Evolutionary conservation across 2,113 vertebrate species (phyloP), one percentile per base, ranked within the genome.

Genomic region (Tachysurus fulvidraco): DNA sequence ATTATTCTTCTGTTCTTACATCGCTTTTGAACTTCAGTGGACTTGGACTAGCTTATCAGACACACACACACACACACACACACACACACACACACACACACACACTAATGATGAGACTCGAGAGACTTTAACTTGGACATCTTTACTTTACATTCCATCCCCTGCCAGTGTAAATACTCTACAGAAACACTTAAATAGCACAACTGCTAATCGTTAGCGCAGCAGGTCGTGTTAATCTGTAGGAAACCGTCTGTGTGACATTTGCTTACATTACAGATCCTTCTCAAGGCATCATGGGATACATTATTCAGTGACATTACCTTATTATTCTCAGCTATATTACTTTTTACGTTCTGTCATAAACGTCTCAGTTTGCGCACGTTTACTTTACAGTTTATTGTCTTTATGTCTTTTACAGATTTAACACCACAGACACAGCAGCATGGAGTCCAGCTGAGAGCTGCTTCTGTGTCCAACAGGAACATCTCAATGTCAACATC

Each of bases 141-240:
- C 25, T 55, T 36, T 55, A 19, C 28, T 57, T 1, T 30, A 57
- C 54, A 59, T 59, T 59, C 76, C 76, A 19, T 13, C 54, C 54
- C 41, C 16, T 59, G 52, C 78, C 54, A 80, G 78, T 59, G 78
- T 80, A 80, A 80, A 80, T 23, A 80, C 76, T 2, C 76, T 54
- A 14, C 52, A 79, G 77, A n/a, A 79, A 55, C 3, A 19, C 16
- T 5, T 80, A 59, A 36, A 59, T 59, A 57, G 59, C n/a, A 21
- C n/a, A 6, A 80, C 28, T 36, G 78, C 78, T 6, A 59, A 80
- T 80, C 78, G 23, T 80, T 80, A 59, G 6, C n/a, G 28, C 52
- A 59, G 52, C 78, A 80, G 52, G n/a, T 36, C 21, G n/a, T 5
- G 12, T 36, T 80, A 59, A 80, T 36, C 19, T 80, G 36, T 36